These are phyloP conservation scores for Metopia argyrocephala DNA, from an alignment of 2,888 invertebrate genomes.

Conservation along the genomic window DNA sequence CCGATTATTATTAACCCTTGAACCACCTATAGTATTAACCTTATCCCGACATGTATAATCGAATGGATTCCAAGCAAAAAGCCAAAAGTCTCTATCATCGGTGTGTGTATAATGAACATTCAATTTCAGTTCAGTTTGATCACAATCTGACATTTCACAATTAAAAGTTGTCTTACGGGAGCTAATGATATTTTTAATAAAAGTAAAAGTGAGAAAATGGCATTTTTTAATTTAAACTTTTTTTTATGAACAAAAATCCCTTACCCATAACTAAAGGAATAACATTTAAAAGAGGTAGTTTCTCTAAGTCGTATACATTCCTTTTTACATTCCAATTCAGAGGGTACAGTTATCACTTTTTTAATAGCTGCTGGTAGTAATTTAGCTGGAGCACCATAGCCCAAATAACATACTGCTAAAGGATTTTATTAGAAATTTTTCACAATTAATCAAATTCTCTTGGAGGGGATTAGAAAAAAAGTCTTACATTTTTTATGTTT, in stretches of 20 bases:
- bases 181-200: conserved; percentile 69
- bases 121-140: conserved; percentile 86
- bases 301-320: conserved; percentile 82
- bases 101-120: conserved; percentile 85
- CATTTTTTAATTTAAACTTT: too few relatives aligned
- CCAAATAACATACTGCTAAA: conserved; percentile 86
- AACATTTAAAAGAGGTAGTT: conserved; percentile 83
- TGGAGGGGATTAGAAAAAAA: not conserved
- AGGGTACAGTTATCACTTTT: conserved; percentile 83
- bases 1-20: conserved; percentile 78
- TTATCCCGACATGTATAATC: conserved; percentile 84
- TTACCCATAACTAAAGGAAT: conserved; percentile 87
- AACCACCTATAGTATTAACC: conserved; percentile 78
- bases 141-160: conserved; percentile 88
- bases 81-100: conserved; percentile 83
- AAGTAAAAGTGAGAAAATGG: too few relatives aligned
- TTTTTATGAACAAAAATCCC: conserved; percentile 38
- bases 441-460: not conserved
- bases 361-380: conserved; percentile 83
- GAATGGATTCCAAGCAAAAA: conserved; percentile 89
- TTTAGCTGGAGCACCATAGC: conserved; percentile 87
- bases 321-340: conserved; percentile 84
- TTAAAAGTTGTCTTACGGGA: conserved; percentile 79
- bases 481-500: conserved; percentile 78
- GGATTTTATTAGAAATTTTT: conserved; percentile 9